A percentile compares a stretch with the other conserved stretches of the same genome.
Conservation (phyloP, 2,888 invertebrate species). For the Aproaerema taeniolella region DNA sequence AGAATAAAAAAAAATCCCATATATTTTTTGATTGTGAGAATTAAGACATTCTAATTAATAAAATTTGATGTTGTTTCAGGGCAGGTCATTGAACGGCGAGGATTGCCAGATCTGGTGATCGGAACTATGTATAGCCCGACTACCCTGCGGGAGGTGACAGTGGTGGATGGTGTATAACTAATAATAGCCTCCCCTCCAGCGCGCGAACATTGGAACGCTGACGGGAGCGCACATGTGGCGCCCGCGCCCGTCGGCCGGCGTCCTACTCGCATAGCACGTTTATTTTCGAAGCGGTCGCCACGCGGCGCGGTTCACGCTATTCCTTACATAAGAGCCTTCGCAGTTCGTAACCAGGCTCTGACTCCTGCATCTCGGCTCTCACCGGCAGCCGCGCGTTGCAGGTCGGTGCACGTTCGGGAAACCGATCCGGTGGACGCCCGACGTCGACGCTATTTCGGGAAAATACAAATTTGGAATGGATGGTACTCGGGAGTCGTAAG, state of each 20-base stretch:
- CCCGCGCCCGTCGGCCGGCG: constrained; percentile 38
- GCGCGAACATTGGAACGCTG: constrained; percentile 57
- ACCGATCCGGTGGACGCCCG: constrained; percentile 74
- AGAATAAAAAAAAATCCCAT: too few species aligned
- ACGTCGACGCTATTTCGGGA: constrained; percentile 83
- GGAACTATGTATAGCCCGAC: constrained; percentile 71
- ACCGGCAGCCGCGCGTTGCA: constrained; percentile 36
- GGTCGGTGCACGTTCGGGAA: constrained; percentile 63
- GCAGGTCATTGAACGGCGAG: constrained; percentile 69
- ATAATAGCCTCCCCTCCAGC: constrained; percentile 76
- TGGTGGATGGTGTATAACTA: constrained; percentile 74
- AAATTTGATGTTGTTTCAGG: constrained; percentile 49
- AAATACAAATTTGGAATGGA: constrained; percentile 89
- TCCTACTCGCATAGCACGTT: constrained; percentile 57
- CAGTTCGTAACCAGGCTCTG: constrained; percentile 33
- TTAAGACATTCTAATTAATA: too few species aligned
- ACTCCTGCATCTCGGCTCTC: constrained; percentile 38
- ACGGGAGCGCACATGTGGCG: constrained; percentile 71
- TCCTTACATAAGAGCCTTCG: constrained; percentile 61
- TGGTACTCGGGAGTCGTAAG: constrained; percentile 73
- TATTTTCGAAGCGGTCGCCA: constrained; percentile 73
- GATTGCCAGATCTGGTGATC: constrained; percentile 70
- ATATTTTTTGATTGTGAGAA: too few species aligned
- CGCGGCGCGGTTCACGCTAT: constrained; percentile 66
- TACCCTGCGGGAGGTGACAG: constrained; percentile 77